Conservation (phyloP, 2,888 invertebrate genomes). For the Linnaemya vulpina region DNA sequence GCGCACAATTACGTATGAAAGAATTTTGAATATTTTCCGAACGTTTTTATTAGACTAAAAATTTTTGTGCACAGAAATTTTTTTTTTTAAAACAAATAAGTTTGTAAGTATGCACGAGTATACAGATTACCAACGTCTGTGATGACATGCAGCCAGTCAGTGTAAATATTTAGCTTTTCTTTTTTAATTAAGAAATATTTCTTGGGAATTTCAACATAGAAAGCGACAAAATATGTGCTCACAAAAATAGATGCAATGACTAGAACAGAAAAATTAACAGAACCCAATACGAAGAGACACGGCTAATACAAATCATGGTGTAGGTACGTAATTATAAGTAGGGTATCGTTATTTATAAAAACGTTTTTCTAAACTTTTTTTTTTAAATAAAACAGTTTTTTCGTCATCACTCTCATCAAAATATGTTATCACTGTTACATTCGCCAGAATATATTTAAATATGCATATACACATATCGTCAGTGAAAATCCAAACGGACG, state of each 20-base stretch:
- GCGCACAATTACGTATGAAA: slow-evolving; percentile 12
- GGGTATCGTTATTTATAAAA: neutral
- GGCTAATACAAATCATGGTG: slow-evolving; percentile 9
- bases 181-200: slow-evolving; percentile 34
- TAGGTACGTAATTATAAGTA: neutral
- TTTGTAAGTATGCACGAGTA: no score
- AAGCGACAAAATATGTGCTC: slow-evolving; percentile 11
- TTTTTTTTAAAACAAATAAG: neutral
- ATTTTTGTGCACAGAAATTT: slow-evolving; percentile 21
- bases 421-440: no score
- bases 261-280: slow-evolving; percentile 23
- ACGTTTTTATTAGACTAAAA: neutral
- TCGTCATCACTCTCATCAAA: no score
- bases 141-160: slow-evolving; percentile 21
- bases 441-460: no score
- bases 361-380: neutral
- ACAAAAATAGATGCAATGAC: slow-evolving; percentile 52
- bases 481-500: no score
- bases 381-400: neutral
- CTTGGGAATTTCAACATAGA: slow-evolving; percentile 36
- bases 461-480: no score
- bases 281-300: slow-evolving; percentile 21
- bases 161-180: neutral
- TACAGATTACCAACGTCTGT: neutral
- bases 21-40: neutral